Evolutionary conservation across 2,888 invertebrate species (phyloP), one percentile per base, ranked within the genome.

Genomic region (Scaeva pyrastri): DNA sequence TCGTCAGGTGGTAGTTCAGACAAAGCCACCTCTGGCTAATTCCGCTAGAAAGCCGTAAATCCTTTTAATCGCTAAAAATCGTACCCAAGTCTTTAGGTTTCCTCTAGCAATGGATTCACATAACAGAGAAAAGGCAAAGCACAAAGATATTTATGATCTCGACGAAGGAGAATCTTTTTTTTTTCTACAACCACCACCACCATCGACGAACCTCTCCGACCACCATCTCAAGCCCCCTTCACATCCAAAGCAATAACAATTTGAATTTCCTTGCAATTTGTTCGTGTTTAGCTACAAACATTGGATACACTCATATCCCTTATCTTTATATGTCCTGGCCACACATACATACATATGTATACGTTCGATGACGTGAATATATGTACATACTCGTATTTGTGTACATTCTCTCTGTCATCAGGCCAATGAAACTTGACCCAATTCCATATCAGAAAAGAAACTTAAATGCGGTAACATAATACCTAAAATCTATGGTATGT

Each of bases 381-480:
- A n/a, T n/a, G n/a, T n/a, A n/a, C n/a, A n/a, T n/a, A n/a, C n/a
- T n/a, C n/a, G n/a, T n/a, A n/a, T n/a, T n/a, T n/a, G n/a, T n/a
- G n/a, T n/a, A n/a, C n/a, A n/a, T n/a, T n/a, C n/a, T 23, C n/a
- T 64, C 52, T 60, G 71, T 43, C 55, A 85, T 43, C 55, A 85
- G 85, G 62, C 60, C 55, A 85, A 80, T 85, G 85, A 80, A 80
- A 85, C 85, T 80, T 85, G 85, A 85, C 85, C 85, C 80, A 85
- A 76, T 80, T 85, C 62, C 31, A 19, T 36, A 60, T 60, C 48
- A 50, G 26, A 39, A 56, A 52, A 43, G 19, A 8, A n/a, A 16
- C 55, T 12, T 19, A 26, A 58, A 58, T 41, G 31, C 12, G 58
- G 58, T 41, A 52, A 14, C 39, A 52, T 41, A 31, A 31, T 31